phyloP scores from a whole-genome alignment of 2,888 invertebrate genomes.

The Molanna angustata region DNA sequence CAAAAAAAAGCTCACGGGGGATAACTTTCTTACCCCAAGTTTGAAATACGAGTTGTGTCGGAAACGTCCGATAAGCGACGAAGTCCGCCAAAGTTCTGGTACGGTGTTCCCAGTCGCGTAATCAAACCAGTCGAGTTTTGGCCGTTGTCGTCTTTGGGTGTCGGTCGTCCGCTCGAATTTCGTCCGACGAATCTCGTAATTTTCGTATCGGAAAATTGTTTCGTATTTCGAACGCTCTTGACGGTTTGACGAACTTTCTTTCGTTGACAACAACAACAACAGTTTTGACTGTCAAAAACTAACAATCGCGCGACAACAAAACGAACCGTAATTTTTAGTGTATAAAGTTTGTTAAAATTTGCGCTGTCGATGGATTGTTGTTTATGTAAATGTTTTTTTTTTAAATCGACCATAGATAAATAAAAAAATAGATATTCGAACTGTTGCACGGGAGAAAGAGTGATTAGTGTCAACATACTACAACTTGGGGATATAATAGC shows the following conservation, averaged over 20 bases:
- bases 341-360: too few relatives aligned
- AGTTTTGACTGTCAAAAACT: too few relatives aligned
- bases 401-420: too few relatives aligned
- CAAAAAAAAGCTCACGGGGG: conserved; percentile 19
- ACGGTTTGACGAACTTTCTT: too few relatives aligned
- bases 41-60: conserved; percentile 15
- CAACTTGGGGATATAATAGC: conserved; percentile 7
- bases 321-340: too few relatives aligned
- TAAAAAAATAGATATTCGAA: too few relatives aligned
- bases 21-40: conserved; percentile 30
- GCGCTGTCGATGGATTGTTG: too few relatives aligned
- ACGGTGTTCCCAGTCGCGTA: conserved; percentile 18
- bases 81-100: conserved; percentile 23
- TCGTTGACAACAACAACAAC: too few relatives aligned
- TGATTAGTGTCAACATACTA: conserved; percentile 18
- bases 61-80: conserved; percentile 24
- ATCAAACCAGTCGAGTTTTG: conserved; percentile 28
- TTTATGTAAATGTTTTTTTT: too few relatives aligned
- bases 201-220: too few relatives aligned
- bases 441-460: conserved; percentile 13
- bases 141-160: conserved; percentile 17
- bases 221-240: too few relatives aligned
- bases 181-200: conserved; percentile 3
- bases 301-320: too few relatives aligned
- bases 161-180: conserved; percentile 10